Conservation (phyloP, 2,113 vertebrate species). For the Ptyas mucosa region DNA sequence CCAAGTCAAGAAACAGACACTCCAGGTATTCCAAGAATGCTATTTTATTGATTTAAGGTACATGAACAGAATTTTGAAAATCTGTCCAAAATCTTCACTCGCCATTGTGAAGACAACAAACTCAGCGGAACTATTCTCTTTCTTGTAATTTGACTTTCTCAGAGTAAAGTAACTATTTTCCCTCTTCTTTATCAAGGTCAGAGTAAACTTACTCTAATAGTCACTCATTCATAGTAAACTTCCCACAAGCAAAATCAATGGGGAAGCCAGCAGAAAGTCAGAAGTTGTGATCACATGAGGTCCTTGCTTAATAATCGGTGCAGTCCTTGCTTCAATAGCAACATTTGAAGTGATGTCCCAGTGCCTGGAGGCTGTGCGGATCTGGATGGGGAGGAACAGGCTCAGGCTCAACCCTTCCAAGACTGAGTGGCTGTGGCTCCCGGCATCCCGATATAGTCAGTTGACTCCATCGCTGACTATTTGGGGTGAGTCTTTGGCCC, state of each 20-base stretch:
- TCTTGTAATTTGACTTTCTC: neutral
- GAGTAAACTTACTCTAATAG: neutral
- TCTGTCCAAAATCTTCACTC: neutral
- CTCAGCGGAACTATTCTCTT: neutral
- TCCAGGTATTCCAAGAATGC: neutral
- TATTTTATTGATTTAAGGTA: neutral
- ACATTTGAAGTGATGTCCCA: no score
- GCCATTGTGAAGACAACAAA: neutral
- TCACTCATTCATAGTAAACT: neutral
- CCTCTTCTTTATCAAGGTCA: neutral
- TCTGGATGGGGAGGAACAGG: no score
- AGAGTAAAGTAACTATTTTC: neutral
- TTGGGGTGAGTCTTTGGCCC: no score
- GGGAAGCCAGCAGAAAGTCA: neutral
- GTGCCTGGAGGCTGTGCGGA: no score
- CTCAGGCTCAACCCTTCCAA: no score
- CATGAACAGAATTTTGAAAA: neutral
- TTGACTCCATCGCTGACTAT: no score
- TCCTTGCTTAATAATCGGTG: neutral
- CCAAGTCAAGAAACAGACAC: neutral
- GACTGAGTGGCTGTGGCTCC: no score
- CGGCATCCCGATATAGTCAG: no score
- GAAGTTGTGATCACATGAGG: neutral
- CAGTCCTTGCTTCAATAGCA: neutral
- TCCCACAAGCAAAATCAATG: neutral